These are phyloP conservation scores for Pseudanteris insignis DNA, from an alignment of 2,888 invertebrate genomes.

Conservation along the genomic window DNA sequence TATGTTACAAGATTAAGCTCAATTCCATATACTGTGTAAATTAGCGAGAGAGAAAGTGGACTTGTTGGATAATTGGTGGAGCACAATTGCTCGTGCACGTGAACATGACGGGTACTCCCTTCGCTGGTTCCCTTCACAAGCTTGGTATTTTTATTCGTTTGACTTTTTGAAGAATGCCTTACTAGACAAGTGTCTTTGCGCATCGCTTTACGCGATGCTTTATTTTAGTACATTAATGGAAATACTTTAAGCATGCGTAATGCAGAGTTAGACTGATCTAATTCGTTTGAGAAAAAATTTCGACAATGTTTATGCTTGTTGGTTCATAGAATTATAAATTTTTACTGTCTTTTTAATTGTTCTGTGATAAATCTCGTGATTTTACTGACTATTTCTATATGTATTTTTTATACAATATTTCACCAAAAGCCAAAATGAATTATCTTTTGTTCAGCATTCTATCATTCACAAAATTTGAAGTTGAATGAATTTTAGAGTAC, in stretches of 20 bases:
- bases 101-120: conserved; percentile 16
- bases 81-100: conserved; percentile 1
- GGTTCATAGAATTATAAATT: too few species aligned
- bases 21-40: conserved; percentile 28
- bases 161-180: conserved; percentile 29
- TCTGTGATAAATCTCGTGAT: conserved; percentile 14
- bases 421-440: too few species aligned
- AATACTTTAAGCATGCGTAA: neutral
- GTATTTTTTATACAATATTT: too few species aligned
- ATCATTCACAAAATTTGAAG: too few species aligned
- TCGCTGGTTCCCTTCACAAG: conserved; percentile 5
- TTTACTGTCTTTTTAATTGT: neutral
- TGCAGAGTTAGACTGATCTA: too few species aligned
- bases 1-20: conserved; percentile 28
- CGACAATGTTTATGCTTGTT: too few species aligned
- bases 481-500: too few species aligned
- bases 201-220: neutral
- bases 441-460: too few species aligned
- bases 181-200: conserved; percentile 38
- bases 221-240: conserved; percentile 15
- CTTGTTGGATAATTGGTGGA: conserved; percentile 17
- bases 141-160: conserved; percentile 20
- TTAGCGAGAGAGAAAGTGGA: conserved; percentile 13
- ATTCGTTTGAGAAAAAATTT: too few species aligned
- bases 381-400: neutral